These are phyloP conservation scores for Ectropis crepuscularia DNA, from an alignment of 2,888 invertebrate species.

Conservation along the genomic window DNA sequence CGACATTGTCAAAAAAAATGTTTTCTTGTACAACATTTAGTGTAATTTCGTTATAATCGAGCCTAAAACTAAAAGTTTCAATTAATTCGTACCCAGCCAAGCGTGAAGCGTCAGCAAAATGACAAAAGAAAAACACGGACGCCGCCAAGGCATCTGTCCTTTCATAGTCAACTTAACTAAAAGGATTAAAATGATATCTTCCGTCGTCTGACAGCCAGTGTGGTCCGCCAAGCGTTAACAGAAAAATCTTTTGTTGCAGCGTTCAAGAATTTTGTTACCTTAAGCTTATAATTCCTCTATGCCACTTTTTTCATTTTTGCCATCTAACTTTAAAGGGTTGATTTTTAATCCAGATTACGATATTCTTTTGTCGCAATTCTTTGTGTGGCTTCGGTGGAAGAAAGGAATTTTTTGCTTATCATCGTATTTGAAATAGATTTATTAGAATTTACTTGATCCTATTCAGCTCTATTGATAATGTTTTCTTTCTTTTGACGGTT, in stretches of 20 bases:
- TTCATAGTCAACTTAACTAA: slow-evolving; percentile 84
- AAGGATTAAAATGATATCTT: slow-evolving; percentile 85
- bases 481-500: slow-evolving; percentile 19
- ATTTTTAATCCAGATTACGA: slow-evolving; percentile 74
- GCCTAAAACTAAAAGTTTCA: slow-evolving; percentile 50
- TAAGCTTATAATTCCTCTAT: slow-evolving; percentile 84
- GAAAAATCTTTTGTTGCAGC: slow-evolving; percentile 73
- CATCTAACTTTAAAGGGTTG: slow-evolving; percentile 75
- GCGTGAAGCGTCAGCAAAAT: slow-evolving; percentile 61
- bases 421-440: slow-evolving; percentile 49
- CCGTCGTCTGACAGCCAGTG: slow-evolving; percentile 81
- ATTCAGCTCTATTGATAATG: slow-evolving; percentile 20
- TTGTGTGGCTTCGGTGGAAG: slow-evolving; percentile 64
- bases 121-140: slow-evolving; percentile 76
- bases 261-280: slow-evolving; percentile 76
- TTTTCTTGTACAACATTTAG: too few species aligned
- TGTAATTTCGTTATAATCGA: too few species aligned
- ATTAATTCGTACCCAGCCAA: slow-evolving; percentile 62
- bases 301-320: slow-evolving; percentile 81
- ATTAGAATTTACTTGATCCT: slow-evolving; percentile 32
- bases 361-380: slow-evolving; percentile 66
- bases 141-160: slow-evolving; percentile 77
- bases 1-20: too few species aligned
- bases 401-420: slow-evolving; percentile 49
- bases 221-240: slow-evolving; percentile 81